A percentile compares a stretch with the other conserved stretches of the same genome.
phyloP scores from a whole-genome alignment of 2,888 invertebrate genomes.

The Epiblema foenella region DNA sequence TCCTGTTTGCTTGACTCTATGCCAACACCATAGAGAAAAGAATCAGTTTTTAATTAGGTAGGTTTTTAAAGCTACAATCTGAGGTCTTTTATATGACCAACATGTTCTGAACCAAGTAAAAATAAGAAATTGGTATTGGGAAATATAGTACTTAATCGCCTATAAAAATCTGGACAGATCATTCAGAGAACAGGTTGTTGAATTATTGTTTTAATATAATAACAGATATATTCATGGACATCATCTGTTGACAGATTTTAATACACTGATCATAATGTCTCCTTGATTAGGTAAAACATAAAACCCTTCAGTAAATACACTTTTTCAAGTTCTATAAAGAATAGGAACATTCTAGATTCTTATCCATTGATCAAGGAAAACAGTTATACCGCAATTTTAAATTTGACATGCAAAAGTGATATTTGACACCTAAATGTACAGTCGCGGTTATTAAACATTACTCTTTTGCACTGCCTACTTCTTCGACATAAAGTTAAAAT shows the following conservation, averaged over 20 bases:
- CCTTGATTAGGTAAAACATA: not conserved
- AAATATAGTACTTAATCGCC: no score
- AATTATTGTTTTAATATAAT: no score
- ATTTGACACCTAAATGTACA: not conserved
- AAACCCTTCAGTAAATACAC: not conserved
- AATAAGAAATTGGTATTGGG: no score
- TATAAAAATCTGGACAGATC: not conserved
- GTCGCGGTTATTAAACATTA: not conserved
- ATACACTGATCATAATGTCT: not conserved
- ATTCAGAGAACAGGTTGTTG: not conserved
- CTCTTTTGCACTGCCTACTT: not conserved
- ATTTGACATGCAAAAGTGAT: not conserved
- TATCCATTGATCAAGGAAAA: not conserved
- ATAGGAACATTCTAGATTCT: not conserved
- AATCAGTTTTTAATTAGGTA: slow-evolving; percentile 5
- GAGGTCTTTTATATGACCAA: not conserved
- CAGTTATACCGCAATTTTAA: not conserved
- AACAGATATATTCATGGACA: not conserved
- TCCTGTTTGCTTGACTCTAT: slow-evolving; percentile 18
- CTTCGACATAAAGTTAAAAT: not conserved
- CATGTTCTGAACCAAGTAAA: no score
- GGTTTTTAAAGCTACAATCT: slow-evolving; percentile 19
- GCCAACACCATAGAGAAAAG: slow-evolving; percentile 9
- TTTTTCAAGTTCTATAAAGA: not conserved
- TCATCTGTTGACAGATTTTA: not conserved